Evolutionary conservation across 2,797 vertebrate genomes (phyloP).

Genomic region (Muscicapa striata): DNA sequence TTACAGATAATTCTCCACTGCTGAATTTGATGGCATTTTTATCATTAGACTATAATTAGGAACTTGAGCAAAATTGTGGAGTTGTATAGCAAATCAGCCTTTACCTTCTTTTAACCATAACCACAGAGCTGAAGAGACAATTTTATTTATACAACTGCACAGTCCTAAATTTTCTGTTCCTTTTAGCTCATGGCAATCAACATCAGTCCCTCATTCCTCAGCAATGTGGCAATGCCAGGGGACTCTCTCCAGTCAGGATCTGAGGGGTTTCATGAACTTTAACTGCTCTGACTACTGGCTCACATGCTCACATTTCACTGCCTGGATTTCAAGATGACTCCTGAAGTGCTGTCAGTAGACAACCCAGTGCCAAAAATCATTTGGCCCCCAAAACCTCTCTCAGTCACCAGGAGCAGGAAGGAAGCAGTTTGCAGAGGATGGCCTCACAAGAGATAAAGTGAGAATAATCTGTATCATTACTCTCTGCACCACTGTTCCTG

Average conservation of each 20-base stretch:
- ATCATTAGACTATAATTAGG: neutral
- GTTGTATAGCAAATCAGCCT: neutral
- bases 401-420: neutral
- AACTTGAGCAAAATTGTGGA: neutral
- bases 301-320: neutral
- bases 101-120: neutral
- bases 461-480: neutral
- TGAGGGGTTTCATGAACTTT: neutral
- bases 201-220: neutral
- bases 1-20: neutral
- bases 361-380: neutral
- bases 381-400: neutral
- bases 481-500: neutral
- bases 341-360: neutral
- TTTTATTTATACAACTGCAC: neutral
- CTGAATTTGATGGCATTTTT: neutral
- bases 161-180: neutral
- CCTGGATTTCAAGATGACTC: neutral
- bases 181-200: neutral
- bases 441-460: neutral
- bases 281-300: neutral
- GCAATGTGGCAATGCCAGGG: neutral
- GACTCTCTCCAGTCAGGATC: neutral
- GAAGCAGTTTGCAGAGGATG: neutral
- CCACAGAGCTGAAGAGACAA: neutral